These are phyloP conservation scores for Drosophila simulans DNA, from an alignment of 1,140 invertebrate species.

Conservation along the genomic window DNA sequence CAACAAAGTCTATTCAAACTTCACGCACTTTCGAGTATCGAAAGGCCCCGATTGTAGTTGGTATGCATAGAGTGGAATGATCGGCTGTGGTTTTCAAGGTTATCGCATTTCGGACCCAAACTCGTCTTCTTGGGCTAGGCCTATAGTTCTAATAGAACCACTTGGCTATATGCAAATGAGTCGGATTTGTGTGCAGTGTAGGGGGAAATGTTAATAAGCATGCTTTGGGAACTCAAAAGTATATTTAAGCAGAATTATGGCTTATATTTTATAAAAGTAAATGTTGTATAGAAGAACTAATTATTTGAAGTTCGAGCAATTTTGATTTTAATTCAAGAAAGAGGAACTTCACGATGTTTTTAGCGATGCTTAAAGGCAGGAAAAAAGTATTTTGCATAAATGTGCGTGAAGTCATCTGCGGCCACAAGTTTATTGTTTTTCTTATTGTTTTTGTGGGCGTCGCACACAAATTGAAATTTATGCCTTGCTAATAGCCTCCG, in stretches of 20 bases:
- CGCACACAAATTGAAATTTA: slow-evolving; percentile 74
- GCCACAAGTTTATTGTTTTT: slow-evolving; percentile 30
- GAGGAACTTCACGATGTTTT: not conserved
- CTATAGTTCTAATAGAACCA: slow-evolving; percentile 19
- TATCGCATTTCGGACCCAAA: slow-evolving; percentile 24
- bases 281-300: not conserved
- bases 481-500: slow-evolving; percentile 62
- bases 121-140: slow-evolving; percentile 43
- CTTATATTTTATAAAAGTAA: slow-evolving; percentile 6
- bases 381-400: slow-evolving; percentile 65
- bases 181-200: slow-evolving; percentile 40
- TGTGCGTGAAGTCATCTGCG: slow-evolving; percentile 60
- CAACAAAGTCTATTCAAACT: slow-evolving; percentile 69
- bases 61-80: slow-evolving; percentile 84
- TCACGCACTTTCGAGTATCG: slow-evolving; percentile 30
- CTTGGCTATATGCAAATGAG: slow-evolving; percentile 36
- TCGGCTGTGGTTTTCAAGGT: slow-evolving; percentile 81
- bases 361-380: not conserved
- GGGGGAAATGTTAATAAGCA: slow-evolving; percentile 27
- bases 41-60: slow-evolving; percentile 29
- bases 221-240: too few species aligned
- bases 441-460: slow-evolving; percentile 57
- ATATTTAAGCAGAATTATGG: too few species aligned
- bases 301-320: not conserved
- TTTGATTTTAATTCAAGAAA: not conserved